These are phyloP conservation scores for Drosophila histrio DNA, from an alignment of 2,888 invertebrate genomes.

Conservation along the genomic window DNA sequence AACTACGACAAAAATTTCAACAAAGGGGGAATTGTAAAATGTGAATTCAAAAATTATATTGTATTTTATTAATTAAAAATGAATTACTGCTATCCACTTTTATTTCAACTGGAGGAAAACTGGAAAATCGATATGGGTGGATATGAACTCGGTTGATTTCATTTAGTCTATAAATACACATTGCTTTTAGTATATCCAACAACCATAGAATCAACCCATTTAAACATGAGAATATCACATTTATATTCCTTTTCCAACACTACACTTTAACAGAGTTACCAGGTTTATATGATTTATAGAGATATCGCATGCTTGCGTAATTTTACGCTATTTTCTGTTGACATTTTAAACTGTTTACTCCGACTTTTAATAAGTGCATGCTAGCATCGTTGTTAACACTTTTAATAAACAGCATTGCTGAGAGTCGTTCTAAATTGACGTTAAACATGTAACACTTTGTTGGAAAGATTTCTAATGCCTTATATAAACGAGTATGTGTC, in stretches of 20 bases:
- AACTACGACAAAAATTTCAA: neutral
- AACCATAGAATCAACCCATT: neutral
- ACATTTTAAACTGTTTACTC: constrained; percentile 39
- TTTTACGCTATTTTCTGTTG: constrained; percentile 31
- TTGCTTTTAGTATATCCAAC: no score
- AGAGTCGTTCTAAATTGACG: neutral
- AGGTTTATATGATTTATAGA: constrained; percentile 27
- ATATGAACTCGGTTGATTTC: neutral
- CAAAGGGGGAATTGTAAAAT: neutral
- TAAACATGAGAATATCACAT: neutral
- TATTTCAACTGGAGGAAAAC: no score
- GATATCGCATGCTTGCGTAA: constrained; percentile 36
- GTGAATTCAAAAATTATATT: neutral
- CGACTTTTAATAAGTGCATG: constrained; percentile 6
- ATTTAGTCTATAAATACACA: neutral
- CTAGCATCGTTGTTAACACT: constrained; percentile 41
- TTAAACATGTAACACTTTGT: neutral
- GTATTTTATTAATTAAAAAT: neutral
- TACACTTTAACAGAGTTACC: neutral
- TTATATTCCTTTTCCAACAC: constrained; percentile 8
- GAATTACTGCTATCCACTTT: neutral
- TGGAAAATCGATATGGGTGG: neutral
- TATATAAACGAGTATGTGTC: neutral
- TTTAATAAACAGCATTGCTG: constrained; percentile 8
- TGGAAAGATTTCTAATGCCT: neutral